Base-by-base conservation (phyloP, 1,140 invertebrate species). In the Rhyacophila brunnea region DNA sequence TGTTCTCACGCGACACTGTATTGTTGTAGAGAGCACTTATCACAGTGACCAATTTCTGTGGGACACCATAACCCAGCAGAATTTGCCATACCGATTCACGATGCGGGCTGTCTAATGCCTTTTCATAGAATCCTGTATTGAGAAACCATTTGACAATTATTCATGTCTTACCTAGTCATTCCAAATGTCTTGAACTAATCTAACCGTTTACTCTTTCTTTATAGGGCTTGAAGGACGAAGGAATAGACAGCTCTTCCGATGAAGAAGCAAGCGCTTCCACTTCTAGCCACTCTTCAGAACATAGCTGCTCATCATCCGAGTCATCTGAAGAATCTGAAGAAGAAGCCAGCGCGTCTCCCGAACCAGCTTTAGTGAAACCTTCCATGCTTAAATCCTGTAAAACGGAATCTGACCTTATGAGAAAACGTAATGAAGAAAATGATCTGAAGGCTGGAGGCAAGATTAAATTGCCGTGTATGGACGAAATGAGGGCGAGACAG, bases 191-290 rank as follows among this genome's bases (percentile, higher is more conserved):
- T n/a, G n/a, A n/a, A n/a, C n/a, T n/a, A n/a, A n/a, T n/a, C n/a
- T n/a, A n/a, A n/a, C n/a, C n/a, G n/a, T n/a, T n/a, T n/a, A n/a
- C n/a, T n/a, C n/a, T 53, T 47, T 35, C 43, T 40, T 51, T 28
- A 1, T 66, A 78, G 77, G 77, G 77, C 62, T 67, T 79, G 2
- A 78, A 78, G 66, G 78, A 78, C 58, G 74, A 78, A 68, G 75
- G 75, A 36, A 80, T 78, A 44, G 75, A 78, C 59, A 78, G 75
- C 66, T 80, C 76, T 13, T 80, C 77, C 11, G 76, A 78, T 44
- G 77, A 79, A 42, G 75, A 77, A n/a, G n/a, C n/a, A 46, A 73
- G 74, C 5, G 71, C 62, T 6, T 74, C 76, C 1, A 69, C 71
- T 6, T 72, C 74, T 13, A 77, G 69, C 54, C 73, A 76, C 1